Evolutionary conservation across 2,797 vertebrate species (phyloP).

Genomic region (Microcaecilia unicolor): DNA sequence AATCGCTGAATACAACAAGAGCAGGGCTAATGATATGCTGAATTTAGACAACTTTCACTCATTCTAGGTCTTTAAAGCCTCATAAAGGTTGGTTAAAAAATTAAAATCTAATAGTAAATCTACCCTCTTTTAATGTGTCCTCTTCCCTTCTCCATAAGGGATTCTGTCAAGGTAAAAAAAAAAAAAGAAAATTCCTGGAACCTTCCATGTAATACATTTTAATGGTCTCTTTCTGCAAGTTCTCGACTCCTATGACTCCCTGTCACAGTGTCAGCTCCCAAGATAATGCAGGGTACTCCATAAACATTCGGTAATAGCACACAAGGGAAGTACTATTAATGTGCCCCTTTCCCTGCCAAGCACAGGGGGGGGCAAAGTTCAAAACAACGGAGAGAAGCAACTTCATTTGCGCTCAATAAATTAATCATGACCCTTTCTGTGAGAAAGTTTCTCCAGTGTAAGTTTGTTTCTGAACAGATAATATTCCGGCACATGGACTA

Average conservation of each 20-base stretch:
- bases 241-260: slow-evolving; percentile 64
- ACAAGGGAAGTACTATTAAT: slow-evolving; percentile 61
- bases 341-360: slow-evolving; percentile 54
- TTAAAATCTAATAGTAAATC: slow-evolving; percentile 15
- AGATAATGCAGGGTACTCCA: slow-evolving; percentile 52
- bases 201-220: slow-evolving; percentile 53
- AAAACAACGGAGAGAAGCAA: slow-evolving; percentile 60
- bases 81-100: slow-evolving; percentile 18
- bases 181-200: slow-evolving; percentile 42
- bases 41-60: slow-evolving; percentile 10
- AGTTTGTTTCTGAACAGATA: slow-evolving; percentile 21
- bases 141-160: slow-evolving; percentile 22
- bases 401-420: slow-evolving; percentile 63
- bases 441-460: slow-evolving; percentile 33
- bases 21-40: slow-evolving; percentile 8
- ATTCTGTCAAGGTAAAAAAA: slow-evolving; percentile 33
- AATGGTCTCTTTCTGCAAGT: slow-evolving; percentile 61
- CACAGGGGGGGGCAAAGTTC: slow-evolving; percentile 62
- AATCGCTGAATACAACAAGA: slow-evolving; percentile 2
- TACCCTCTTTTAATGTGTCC: slow-evolving; percentile 19
- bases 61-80: slow-evolving; percentile 7
- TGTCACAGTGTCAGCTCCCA: slow-evolving; percentile 69
- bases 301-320: slow-evolving; percentile 71
- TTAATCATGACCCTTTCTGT: slow-evolving; percentile 50
- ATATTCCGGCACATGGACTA: slow-evolving; percentile 5